Evolutionary conservation across 2,888 invertebrate species (phyloP), one percentile per base, ranked within the genome.

Genomic region (Noctua comes): DNA sequence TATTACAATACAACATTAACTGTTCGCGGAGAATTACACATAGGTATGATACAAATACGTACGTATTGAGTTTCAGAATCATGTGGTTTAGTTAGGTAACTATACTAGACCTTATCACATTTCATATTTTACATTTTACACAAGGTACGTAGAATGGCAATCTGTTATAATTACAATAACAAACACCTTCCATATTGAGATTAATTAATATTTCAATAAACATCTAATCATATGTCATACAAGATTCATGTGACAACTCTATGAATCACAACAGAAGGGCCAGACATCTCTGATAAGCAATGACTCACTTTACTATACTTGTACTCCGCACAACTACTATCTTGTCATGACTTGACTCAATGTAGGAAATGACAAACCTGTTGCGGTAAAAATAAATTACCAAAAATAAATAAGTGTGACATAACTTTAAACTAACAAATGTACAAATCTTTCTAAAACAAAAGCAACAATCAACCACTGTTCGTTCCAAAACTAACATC

Each of bases 401-500:
- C 86, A 89, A 91, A 89, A 90, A 84, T 89, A 89, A 91, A 90
- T 88, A 91, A 88, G 76, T 80, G 75, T 82, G 79, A 82, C 81
- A 72, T 76, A 83, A 81, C 76, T 77, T 87, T 77, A 82, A 79
- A 91, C 87, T 88, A 92, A 93, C 90, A 94, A 94, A 92, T 93
- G 93, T 94, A 95, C 93, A 94, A 93, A 92, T 92, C 94, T 95
- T 93, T 95, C 92, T 95, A 95, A 95, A 96, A 95, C 94, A 95
- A 95, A 94, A 95, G 93, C 91, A 94, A 94, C 94, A 93, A 93
- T 89, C 90, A 91, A 92, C 88, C 91, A 86, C 88, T 80, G 77
- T 88, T 88, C 83, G 79, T 88, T 88, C 85, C 85, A 81, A 87
- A 89, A 90, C 83, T 83, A 89, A 90, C 80, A 77, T 80, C 64